phyloP scores from a whole-genome alignment of 2,888 invertebrate genomes.

The Hydriomena furcata region DNA sequence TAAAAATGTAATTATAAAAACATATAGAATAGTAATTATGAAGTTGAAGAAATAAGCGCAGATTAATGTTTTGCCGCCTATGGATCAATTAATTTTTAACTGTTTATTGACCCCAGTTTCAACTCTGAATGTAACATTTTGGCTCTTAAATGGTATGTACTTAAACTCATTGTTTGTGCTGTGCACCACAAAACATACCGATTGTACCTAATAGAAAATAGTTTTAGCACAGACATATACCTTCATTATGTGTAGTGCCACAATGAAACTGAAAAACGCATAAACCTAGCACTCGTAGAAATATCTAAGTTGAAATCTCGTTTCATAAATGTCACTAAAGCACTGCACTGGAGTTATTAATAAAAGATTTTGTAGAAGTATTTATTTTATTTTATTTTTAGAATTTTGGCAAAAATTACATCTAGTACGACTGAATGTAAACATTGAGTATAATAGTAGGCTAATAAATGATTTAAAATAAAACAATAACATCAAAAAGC shows the following conservation, averaged over 20 bases:
- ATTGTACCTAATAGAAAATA: slow-evolving; percentile 33
- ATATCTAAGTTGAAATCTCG: slow-evolving; percentile 60
- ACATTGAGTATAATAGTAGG: too few relatives aligned
- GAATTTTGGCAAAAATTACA: too few relatives aligned
- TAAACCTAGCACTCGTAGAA: slow-evolving; percentile 38
- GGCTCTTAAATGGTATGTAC: slow-evolving; percentile 44
- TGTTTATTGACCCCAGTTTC: slow-evolving; percentile 18
- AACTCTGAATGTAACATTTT: slow-evolving; percentile 28
- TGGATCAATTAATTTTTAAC: background rate
- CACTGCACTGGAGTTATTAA: slow-evolving; percentile 74
- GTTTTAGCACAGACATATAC: slow-evolving; percentile 34
- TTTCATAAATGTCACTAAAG: slow-evolving; percentile 66
- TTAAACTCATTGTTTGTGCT: slow-evolving; percentile 42
- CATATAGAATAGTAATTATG: too few relatives aligned
- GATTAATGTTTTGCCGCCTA: too few relatives aligned
- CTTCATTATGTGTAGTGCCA: slow-evolving; percentile 58
- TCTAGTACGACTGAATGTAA: too few relatives aligned
- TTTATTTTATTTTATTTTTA: slow-evolving; percentile 42
- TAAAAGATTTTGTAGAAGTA: slow-evolving; percentile 54
- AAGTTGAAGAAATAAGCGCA: too few relatives aligned
- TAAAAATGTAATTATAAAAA: too few relatives aligned
- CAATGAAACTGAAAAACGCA: slow-evolving; percentile 47
- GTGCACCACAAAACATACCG: slow-evolving; percentile 33
- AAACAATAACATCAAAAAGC: too few relatives aligned
- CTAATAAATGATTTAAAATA: too few relatives aligned